Evolutionary conservation across 2,888 invertebrate species (phyloP).

Genomic region (Trichopria drosophilae): DNA sequence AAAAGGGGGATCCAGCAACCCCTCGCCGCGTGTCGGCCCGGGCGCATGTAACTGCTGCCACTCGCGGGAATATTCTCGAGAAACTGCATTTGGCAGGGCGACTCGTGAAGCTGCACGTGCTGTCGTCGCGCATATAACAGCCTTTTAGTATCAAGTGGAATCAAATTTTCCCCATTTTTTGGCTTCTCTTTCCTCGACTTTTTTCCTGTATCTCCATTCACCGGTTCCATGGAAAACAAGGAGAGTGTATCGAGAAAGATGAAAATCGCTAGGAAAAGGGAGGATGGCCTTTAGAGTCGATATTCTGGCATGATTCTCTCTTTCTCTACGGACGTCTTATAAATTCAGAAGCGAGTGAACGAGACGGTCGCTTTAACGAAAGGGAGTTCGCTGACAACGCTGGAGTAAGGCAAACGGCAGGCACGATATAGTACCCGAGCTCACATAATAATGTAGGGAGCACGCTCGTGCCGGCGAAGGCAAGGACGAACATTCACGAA

Average conservation of each 20-base stretch:
- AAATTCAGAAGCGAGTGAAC: conserved; percentile 26
- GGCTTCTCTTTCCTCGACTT: not conserved
- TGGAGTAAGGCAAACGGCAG: conserved; percentile 2
- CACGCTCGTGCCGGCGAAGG: conserved; percentile 7
- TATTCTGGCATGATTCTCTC: conserved; percentile 28
- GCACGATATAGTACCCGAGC: conserved; percentile 15
- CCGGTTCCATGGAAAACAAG: not conserved
- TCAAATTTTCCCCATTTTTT: conserved; percentile 27
- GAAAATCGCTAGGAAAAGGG: no score
- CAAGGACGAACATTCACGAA: no score
- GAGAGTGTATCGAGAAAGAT: not conserved
- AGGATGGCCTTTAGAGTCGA: conserved; percentile 19
- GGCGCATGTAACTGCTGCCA: not conserved
- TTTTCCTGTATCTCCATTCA: no score
- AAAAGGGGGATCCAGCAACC: conserved; percentile 9
- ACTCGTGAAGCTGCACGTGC: not conserved
- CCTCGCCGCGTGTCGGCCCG: not conserved
- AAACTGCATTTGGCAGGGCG: conserved; percentile 25
- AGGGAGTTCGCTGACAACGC: conserved; percentile 15
- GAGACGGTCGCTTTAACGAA: conserved; percentile 11
- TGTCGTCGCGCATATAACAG: not conserved
- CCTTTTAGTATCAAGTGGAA: conserved; percentile 22
- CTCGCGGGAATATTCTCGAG: conserved; percentile 6
- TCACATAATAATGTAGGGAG: no score
- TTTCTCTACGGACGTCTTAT: conserved; percentile 22